Evolutionary conservation across 2,888 invertebrate genomes (phyloP).

Genomic region (Alsophila aescularia): DNA sequence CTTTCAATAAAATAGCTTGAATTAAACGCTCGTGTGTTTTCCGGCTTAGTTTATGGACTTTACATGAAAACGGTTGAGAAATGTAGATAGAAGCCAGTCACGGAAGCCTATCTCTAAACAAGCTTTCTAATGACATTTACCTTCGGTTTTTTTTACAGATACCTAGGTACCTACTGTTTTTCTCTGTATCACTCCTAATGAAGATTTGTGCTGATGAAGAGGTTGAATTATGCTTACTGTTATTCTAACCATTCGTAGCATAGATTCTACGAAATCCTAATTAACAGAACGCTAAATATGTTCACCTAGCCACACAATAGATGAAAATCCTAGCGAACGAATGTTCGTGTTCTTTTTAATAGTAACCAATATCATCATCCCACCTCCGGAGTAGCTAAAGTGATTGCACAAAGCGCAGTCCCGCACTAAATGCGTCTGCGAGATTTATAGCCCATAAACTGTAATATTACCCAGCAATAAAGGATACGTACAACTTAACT

Average conservation of each 20-base stretch:
- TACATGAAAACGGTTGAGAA: neutral
- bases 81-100: too few species aligned
- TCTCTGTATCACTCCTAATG: too few species aligned
- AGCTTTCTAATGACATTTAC: too few species aligned
- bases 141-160: too few species aligned
- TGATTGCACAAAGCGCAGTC: conserved; percentile 59
- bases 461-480: conserved; percentile 75
- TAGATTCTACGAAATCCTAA: neutral
- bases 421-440: conserved; percentile 56
- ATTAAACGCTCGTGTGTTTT: conserved; percentile 30
- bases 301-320: neutral
- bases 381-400: conserved; percentile 18
- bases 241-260: too few species aligned
- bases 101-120: too few species aligned
- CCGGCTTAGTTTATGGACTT: conserved; percentile 2
- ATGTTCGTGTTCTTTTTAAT: conserved; percentile 5
- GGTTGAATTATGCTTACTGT: too few species aligned
- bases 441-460: conserved; percentile 77
- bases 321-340: neutral
- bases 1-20: conserved; percentile 46
- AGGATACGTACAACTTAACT: conserved; percentile 68
- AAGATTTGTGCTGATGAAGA: too few species aligned
- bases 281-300: neutral
- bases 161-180: too few species aligned
- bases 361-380: neutral